Percentiles rank a stretch among this genome's conserved stretches.
Conservation (phyloP, 2,888 invertebrate genomes). For the Megastigmus dorsalis region DNA sequence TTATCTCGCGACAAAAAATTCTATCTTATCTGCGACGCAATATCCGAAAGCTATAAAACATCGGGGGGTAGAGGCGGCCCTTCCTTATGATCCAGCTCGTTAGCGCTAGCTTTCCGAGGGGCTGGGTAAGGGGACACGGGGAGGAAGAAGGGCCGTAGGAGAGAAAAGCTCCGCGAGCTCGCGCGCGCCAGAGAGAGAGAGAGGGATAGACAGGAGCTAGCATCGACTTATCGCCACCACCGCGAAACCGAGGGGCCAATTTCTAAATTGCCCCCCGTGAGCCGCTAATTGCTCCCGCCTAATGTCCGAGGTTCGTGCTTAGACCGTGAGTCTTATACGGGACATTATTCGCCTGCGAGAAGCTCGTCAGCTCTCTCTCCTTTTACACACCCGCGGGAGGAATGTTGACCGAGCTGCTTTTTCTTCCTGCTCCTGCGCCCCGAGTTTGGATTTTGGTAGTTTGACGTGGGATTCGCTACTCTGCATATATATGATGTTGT, state of each 20-base stretch:
- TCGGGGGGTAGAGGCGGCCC: not conserved
- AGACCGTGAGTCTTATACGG: too few species aligned
- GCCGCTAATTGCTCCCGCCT: not conserved
- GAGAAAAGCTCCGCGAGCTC: too few species aligned
- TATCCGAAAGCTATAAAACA: conserved; percentile 35
- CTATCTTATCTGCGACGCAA: conserved; percentile 31
- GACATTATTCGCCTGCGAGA: too few species aligned
- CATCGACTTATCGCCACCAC: too few species aligned
- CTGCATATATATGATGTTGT: too few species aligned
- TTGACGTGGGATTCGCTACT: not conserved
- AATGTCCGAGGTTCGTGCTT: not conserved
- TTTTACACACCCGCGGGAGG: too few species aligned
- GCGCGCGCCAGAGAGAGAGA: too few species aligned
- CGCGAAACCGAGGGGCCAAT: conserved; percentile 3
- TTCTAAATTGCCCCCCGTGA: conserved; percentile 12
- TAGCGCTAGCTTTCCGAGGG: not conserved
- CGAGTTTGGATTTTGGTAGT: not conserved
- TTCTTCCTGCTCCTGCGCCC: not conserved
- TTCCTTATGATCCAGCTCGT: conserved; percentile 28
- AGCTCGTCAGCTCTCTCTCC: too few species aligned
- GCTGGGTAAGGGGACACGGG: too few species aligned
- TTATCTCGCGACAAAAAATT: not conserved
- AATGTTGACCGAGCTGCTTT: too few species aligned
- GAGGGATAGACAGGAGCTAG: too few species aligned
- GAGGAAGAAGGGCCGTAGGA: too few species aligned